Percentiles rank a stretch among this genome's conserved stretches.
These are phyloP conservation scores for Setipinna tenuifilis DNA, from an alignment of 2,797 vertebrate genomes.

Conservation along the genomic window DNA sequence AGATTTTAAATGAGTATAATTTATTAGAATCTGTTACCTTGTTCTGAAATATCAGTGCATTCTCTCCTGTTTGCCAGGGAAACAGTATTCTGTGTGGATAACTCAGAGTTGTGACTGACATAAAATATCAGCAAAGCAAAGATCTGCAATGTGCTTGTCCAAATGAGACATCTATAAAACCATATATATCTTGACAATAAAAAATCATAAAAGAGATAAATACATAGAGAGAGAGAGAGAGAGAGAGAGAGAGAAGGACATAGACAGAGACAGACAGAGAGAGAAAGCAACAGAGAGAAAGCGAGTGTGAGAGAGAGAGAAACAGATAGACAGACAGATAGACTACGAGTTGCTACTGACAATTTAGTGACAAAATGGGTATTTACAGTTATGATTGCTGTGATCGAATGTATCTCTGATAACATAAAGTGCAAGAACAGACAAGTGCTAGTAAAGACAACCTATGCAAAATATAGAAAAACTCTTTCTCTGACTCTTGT, in stretches of 20 bases:
- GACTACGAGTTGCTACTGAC: not conserved
- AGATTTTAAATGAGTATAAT: not conserved
- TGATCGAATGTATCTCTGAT: not conserved
- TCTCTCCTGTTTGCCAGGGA: too few species aligned
- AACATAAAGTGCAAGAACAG: conserved; percentile 13
- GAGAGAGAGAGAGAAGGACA: too few species aligned
- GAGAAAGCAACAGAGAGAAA: too few species aligned
- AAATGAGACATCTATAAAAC: not conserved
- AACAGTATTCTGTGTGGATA: too few species aligned
- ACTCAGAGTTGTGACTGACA: not conserved
- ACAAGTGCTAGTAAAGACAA: conserved; percentile 31
- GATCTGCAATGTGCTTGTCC: not conserved
- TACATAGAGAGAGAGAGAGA: too few species aligned
- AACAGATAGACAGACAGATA: not conserved
- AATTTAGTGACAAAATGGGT: conserved; percentile 1
- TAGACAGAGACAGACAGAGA: too few species aligned
- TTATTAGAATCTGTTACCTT: not conserved
- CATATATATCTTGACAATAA: not conserved
- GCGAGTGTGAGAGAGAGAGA: not conserved
- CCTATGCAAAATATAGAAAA: conserved; percentile 24
- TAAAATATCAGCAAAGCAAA: conserved; percentile 61
- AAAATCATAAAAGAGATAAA: not conserved
- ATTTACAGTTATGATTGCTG: not conserved
- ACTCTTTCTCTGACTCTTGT: not conserved
- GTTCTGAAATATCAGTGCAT: too few species aligned